These are phyloP conservation scores for Palaemon carinicauda DNA, from an alignment of 1,140 invertebrate species.

Conservation along the genomic window DNA sequence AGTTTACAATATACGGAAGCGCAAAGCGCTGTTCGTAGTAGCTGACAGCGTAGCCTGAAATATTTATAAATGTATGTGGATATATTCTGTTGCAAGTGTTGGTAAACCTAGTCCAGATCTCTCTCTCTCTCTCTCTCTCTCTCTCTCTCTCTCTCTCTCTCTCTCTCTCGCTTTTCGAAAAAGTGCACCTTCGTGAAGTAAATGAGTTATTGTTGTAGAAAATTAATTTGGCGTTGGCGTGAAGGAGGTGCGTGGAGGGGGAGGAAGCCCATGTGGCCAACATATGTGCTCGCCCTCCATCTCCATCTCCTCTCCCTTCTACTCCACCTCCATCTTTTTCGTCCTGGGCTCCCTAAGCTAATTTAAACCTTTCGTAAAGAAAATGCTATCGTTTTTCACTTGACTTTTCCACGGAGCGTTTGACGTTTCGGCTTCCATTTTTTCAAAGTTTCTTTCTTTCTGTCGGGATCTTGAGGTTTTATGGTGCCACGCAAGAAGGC, in stretches of 20 bases:
- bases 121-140: no score
- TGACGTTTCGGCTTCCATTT: background rate
- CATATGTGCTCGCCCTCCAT: background rate
- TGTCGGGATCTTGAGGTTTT: background rate
- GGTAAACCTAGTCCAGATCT: no score
- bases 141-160: no score
- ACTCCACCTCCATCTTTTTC: background rate
- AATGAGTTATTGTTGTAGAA: no score
- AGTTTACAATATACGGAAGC: no score
- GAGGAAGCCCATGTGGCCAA: background rate
- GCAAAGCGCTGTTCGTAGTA: no score
- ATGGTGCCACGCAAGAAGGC: background rate
- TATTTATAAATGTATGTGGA: no score
- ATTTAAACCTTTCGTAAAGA: slow-evolving; percentile 9
- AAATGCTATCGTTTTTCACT: slow-evolving; percentile 7
- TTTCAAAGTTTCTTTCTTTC: background rate
- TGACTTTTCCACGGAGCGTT: background rate
- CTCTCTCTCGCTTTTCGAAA: no score
- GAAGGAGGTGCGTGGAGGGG: background rate
- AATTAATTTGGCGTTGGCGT: no score
- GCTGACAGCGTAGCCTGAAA: no score
- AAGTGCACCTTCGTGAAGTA: no score
- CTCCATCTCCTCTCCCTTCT: background rate
- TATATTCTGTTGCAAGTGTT: no score
- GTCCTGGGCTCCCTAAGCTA: background rate